phyloP scores from a whole-genome alignment of 1,140 invertebrate genomes.

The Cotesia typhae region DNA sequence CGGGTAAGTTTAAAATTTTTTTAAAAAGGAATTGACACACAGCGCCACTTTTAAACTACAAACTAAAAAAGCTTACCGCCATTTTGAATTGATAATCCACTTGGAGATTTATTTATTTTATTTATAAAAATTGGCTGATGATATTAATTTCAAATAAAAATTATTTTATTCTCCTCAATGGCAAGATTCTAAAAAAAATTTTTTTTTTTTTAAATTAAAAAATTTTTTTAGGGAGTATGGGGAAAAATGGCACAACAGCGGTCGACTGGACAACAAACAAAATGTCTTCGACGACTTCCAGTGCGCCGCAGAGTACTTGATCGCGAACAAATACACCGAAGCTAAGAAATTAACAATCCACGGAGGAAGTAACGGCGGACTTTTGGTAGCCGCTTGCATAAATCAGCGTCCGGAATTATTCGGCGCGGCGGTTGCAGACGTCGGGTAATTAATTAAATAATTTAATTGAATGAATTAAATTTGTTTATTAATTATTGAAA shows the following conservation, averaged over 20 bases:
- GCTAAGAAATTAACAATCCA: slow-evolving; percentile 84
- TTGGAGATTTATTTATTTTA: too few species aligned
- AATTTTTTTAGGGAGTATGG: slow-evolving; percentile 86
- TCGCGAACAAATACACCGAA: slow-evolving; percentile 83
- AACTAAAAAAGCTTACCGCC: too few species aligned
- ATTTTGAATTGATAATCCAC: too few species aligned
- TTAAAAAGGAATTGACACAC: neutral
- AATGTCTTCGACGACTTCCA: slow-evolving; percentile 98
- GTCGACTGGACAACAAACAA: slow-evolving; percentile 92
- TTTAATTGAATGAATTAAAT: slow-evolving; percentile 7
- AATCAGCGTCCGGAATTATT: slow-evolving; percentile 97
- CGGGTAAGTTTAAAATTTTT: slow-evolving; percentile 70
- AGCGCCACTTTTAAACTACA: too few species aligned
- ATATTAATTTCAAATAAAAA: too few species aligned
- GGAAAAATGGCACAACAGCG: slow-evolving; percentile 95
- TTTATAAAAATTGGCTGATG: too few species aligned
- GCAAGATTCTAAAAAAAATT: too few species aligned
- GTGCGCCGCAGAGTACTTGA: slow-evolving; percentile 89
- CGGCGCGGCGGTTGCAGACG: slow-evolving; percentile 89
- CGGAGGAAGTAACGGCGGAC: slow-evolving; percentile 96
- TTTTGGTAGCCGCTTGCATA: slow-evolving; percentile 89
- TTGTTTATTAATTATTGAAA: neutral
- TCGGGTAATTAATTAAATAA: slow-evolving; percentile 73
- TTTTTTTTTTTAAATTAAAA: slow-evolving; percentile 19
- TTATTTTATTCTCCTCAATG: too few species aligned